Base-by-base conservation (phyloP, 2,888 invertebrate species). In the Sialis lutaria region DNA sequence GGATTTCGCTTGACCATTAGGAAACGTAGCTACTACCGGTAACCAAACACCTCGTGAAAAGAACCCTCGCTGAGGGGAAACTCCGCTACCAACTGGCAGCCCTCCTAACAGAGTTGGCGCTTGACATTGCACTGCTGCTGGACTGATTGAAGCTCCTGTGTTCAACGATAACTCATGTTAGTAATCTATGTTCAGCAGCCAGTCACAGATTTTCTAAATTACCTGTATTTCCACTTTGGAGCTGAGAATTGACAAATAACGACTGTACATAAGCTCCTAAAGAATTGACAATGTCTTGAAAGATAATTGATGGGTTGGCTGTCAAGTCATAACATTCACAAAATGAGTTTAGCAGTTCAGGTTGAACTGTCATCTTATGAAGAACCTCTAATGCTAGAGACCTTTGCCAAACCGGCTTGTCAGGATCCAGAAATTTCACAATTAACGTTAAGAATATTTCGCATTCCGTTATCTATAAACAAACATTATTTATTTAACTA, bases 401-500 rank as follows among this genome's bases (percentile, higher is more conserved):
- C 48, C 96, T 72, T 64, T 97, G 96, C 97, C 98, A 98, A 52
- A 84, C 74, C 2, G 93, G 92, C 65, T 95, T 93, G 61, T 97
- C 97, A 0, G 90, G 87, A 63, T 97, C 97, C 63, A 97, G 69
- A 67, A 98, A 97, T 66, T 97, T 96, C 35, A 97, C 89, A 46
- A 98, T 86, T 45, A 97, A 70, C 0, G 96, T 95, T 40, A 98
- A 71, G 67, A 98, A 97, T 60, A 98, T 97, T 69, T 98, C 98
- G 65, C 96, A 96, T 66, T 98, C 96, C 1, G 97, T 97, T 33
- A 90, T 81, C 89, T 87, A 60, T 7, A 61, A 58, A 54, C 56
- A 44, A n/a, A 22, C 4, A 22, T 22, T 22, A 22, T 22, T 22
- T 22, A 22, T 22, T 22, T 22, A 22, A 22, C 22, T 22, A 22